A percentile compares a stretch with the other conserved stretches of the same genome.
Conservation (phyloP, 2,113 vertebrate species). For the Aspidoscelis tigris region DNA sequence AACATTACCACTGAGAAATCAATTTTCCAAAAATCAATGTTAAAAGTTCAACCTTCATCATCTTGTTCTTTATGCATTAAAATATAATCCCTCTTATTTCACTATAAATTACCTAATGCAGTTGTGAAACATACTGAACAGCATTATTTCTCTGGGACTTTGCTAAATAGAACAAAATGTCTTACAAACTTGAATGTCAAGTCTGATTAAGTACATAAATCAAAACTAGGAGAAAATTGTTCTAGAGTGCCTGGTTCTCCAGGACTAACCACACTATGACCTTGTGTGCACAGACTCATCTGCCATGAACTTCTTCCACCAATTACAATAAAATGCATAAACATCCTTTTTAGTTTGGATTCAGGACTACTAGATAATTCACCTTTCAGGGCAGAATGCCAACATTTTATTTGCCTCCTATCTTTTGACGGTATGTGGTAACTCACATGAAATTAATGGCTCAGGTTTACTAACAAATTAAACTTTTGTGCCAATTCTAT, state of each 20-base stretch:
- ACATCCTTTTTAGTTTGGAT: neutral
- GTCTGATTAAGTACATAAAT: constrained; percentile 19
- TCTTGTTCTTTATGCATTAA: constrained; percentile 21
- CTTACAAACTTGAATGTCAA: neutral
- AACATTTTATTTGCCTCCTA: neutral
- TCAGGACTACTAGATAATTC: neutral
- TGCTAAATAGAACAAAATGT: constrained; percentile 8
- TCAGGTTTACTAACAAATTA: too few species aligned
- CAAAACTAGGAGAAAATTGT: constrained; percentile 3
- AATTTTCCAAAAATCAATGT: neutral
- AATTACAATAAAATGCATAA: neutral
- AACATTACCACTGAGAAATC: constrained; percentile 11
- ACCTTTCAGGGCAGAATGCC: neutral
- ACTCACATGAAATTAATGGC: neutral
- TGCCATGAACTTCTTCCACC: too few species aligned
- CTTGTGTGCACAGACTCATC: neutral
- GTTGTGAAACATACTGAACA: neutral
- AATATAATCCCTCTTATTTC: neutral
- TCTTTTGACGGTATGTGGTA: neutral
- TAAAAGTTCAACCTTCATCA: neutral
- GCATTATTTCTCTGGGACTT: neutral
- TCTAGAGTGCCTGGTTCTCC: neutral
- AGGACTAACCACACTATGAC: neutral
- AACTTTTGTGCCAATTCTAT: too few species aligned
- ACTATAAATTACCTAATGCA: constrained; percentile 8